These are phyloP conservation scores for Cherax quadricarinatus DNA, from an alignment of 1,140 invertebrate species.

Conservation along the genomic window DNA sequence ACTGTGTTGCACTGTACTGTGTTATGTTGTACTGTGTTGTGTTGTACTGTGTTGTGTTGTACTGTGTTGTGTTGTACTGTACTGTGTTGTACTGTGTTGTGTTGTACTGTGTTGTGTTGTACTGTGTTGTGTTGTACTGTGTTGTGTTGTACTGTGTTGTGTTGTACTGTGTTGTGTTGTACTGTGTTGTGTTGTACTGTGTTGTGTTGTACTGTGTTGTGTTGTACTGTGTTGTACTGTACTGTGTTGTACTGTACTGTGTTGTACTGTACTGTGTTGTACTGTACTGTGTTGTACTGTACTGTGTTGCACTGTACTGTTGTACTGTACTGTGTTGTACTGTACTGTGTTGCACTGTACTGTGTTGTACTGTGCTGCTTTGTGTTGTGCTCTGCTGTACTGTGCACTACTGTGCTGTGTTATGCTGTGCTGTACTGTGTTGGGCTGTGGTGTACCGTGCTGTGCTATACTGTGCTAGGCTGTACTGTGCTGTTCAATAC, in stretches of 20 bases:
- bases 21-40: background rate
- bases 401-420: no score
- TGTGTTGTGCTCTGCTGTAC: background rate
- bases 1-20: background rate
- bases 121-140: constrained; percentile 7
- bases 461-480: no score
- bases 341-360: no score
- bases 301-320: no score
- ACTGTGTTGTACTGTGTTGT: background rate
- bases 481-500: background rate
- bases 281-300: no score
- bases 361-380: no score
- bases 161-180: background rate
- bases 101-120: constrained; percentile 1
- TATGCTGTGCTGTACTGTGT: no score
- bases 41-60: background rate
- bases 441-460: background rate
- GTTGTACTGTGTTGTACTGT: constrained; percentile 45
- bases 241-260: constrained; percentile 10
- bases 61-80: background rate
- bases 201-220: background rate
- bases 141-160: background rate
- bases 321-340: no score
- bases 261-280: background rate
- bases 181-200: background rate